Evolutionary conservation across 1,140 invertebrate genomes (phyloP), one percentile per base, ranked within the genome.

Genomic region (Littorina saxatilis): DNA sequence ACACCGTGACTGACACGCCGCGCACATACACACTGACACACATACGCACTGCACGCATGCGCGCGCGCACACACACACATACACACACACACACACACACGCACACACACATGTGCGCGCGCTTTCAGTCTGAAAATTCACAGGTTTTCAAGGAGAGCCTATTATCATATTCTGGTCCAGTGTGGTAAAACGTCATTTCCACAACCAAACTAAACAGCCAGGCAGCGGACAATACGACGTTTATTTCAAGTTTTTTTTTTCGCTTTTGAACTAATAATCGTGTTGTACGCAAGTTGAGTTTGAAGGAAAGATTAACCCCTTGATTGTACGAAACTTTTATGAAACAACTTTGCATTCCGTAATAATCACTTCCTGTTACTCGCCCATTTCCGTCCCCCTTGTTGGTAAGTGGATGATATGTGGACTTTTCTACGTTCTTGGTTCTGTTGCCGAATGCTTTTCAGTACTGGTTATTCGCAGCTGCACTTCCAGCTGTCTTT

Each of bases 331-430:
- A 20, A 20, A 50, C 9, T 50, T 9, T 50, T 58, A 58, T 20
- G 55, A 5, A 23, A 27, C 55, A 58, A 23, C 13, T 15, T 7
- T 13, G 27, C 20, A 20, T 20, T n/a, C 23, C 23, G 20, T n/a
- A 27, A 58, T n/a, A 58, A 27, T 58, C 55, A 58, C 55, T 58
- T 58, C 55, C 55, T 58, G 55, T 58, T 20, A 58, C 13, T 58
- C 55, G 55, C 55, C 55, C 55, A 58, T 20, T 11, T 52, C 47
- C 47, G n/a, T n/a, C n/a, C n/a, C n/a, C n/a, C n/a, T n/a, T n/a
- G n/a, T n/a, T n/a, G n/a, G n/a, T n/a, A n/a, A n/a, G n/a, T n/a
- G n/a, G n/a, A n/a, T n/a, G n/a, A n/a, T n/a, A n/a, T n/a, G n/a
- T n/a, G n/a, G n/a, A n/a, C n/a, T n/a, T n/a, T n/a, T n/a, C n/a